A percentile compares a stretch with the other conserved stretches of the same genome.
Evolutionary conservation across 2,888 invertebrate genomes (phyloP).

Genomic region (Rhagonycha fulva): DNA sequence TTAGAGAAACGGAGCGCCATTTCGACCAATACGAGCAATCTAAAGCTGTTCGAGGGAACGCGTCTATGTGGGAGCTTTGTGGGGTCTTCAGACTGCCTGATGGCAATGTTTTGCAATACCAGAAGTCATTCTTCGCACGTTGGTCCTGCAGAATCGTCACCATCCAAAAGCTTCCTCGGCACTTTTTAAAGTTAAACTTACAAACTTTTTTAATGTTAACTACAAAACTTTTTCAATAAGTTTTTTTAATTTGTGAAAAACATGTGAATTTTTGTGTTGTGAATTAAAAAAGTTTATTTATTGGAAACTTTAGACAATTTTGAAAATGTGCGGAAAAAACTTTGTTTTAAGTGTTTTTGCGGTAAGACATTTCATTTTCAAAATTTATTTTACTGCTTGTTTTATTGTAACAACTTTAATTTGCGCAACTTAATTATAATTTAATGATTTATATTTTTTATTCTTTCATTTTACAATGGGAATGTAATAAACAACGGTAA

Average conservation of each 20-base stretch:
- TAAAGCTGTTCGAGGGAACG: slow-evolving; percentile 33
- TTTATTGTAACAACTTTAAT: background rate
- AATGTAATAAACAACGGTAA: background rate
- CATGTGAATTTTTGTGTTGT: background rate
- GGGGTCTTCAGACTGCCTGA: slow-evolving; percentile 25
- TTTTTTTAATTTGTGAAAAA: background rate
- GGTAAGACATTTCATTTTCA: slow-evolving; percentile 1
- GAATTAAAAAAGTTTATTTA: background rate
- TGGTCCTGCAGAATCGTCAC: slow-evolving; percentile 6
- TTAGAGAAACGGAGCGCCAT: slow-evolving; percentile 26
- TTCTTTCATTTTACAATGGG: background rate
- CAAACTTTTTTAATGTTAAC: background rate
- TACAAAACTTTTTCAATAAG: background rate
- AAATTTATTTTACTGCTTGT: background rate
- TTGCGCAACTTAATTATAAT: background rate
- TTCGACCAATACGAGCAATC: slow-evolving; percentile 36
- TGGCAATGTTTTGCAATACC: slow-evolving; percentile 22
- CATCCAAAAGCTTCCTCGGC: background rate
- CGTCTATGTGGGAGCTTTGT: slow-evolving; percentile 27
- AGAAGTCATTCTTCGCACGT: slow-evolving; percentile 36
- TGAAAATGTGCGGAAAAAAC: background rate
- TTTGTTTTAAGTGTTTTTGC: background rate
- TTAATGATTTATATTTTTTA: background rate
- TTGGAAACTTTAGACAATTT: background rate
- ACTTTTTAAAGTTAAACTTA: background rate